These are phyloP conservation scores for Podarcis raffonei DNA, from an alignment of 2,113 vertebrate genomes.

Conservation along the genomic window DNA sequence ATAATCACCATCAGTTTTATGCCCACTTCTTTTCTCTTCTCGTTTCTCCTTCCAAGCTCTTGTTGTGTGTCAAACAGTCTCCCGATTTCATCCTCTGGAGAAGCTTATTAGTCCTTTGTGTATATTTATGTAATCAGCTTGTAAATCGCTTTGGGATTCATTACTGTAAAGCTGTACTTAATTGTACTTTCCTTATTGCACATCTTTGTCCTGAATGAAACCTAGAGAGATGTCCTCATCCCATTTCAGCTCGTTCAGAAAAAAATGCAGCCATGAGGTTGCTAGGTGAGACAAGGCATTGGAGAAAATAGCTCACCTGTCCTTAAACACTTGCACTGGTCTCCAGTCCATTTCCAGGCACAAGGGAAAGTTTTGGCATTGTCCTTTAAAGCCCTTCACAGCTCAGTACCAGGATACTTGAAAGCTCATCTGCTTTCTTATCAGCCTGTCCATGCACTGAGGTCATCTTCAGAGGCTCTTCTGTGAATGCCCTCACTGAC, in stretches of 20 bases:
- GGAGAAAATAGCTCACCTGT: too few relatives aligned
- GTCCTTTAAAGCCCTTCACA: too few relatives aligned
- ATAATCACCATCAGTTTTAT: background rate
- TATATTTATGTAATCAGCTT: background rate
- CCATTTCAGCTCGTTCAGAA: background rate
- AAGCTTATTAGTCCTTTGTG: background rate
- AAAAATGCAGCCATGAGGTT: too few relatives aligned
- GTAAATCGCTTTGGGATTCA: conserved; percentile 4
- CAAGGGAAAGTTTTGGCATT: too few relatives aligned
- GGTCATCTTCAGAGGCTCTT: too few relatives aligned
- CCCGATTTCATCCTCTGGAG: background rate
- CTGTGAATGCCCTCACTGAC: too few relatives aligned
- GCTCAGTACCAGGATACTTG: too few relatives aligned
- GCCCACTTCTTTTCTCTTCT: background rate
- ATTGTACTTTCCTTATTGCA: background rate
- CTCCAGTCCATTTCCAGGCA: too few relatives aligned
- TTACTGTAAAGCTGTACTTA: background rate
- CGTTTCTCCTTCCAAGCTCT: background rate
- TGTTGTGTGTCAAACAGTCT: background rate
- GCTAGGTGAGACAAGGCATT: too few relatives aligned
- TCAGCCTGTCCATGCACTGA: too few relatives aligned
- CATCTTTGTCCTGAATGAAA: background rate
- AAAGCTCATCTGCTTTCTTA: too few relatives aligned
- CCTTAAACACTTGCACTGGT: too few relatives aligned
- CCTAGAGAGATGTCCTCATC: background rate